Evolutionary conservation across 1,140 invertebrate genomes (phyloP).

Genomic region (Trichonephila inaurata): DNA sequence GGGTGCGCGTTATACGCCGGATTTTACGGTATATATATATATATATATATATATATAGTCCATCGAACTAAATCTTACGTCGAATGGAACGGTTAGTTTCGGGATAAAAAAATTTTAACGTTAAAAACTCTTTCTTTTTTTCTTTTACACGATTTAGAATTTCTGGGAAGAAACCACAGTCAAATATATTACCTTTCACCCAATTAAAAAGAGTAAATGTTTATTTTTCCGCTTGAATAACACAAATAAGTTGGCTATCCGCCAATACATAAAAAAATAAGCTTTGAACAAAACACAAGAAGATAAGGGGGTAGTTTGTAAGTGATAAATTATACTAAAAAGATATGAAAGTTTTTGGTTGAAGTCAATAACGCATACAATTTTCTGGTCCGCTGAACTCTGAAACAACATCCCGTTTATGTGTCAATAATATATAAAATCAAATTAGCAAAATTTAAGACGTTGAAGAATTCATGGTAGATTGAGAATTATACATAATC

Average conservation of each 20-base stretch:
- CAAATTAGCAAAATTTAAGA: no score
- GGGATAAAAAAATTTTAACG: no score
- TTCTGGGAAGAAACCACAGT: no score
- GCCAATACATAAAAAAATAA: background rate
- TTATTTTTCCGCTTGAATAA: background rate
- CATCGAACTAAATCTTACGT: no score
- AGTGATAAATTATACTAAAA: background rate
- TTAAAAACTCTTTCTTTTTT: no score
- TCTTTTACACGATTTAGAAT: no score
- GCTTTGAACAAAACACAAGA: background rate
- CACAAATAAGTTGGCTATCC: background rate
- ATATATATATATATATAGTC: no score
- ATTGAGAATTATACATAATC: background rate
- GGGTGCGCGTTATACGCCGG: no score
- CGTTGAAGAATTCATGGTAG: background rate
- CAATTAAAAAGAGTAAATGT: background rate
- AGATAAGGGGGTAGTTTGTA: background rate
- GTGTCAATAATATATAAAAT: background rate
- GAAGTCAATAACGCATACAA: background rate
- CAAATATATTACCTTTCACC: background rate
- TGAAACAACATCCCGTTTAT: background rate
- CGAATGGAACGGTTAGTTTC: no score
- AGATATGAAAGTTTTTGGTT: background rate
- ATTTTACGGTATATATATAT: no score
- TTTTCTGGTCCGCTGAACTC: background rate